Conservation (phyloP, 1,140 invertebrate genomes). For the Leptestheria dahalacensis region DNA sequence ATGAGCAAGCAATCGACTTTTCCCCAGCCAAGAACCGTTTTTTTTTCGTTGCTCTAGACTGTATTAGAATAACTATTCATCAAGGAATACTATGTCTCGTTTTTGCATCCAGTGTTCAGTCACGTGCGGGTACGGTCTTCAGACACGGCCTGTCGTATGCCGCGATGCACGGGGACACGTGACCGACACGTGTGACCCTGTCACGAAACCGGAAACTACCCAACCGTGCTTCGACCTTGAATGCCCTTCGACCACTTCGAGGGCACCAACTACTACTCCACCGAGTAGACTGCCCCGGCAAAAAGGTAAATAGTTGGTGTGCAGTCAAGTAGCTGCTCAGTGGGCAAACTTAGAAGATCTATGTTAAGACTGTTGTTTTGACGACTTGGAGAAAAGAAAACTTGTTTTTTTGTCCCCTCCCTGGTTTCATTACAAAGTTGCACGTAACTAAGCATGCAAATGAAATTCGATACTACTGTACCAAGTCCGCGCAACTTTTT, state of each 20-base stretch:
- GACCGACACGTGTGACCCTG: slow-evolving; percentile 35
- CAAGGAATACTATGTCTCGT: not conserved
- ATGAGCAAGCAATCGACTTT: too few relatives aligned
- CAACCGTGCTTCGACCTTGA: slow-evolving; percentile 47
- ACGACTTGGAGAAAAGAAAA: not conserved
- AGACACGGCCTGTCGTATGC: slow-evolving; percentile 66
- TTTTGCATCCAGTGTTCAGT: slow-evolving; percentile 55
- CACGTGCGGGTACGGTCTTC: slow-evolving; percentile 63
- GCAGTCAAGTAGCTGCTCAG: too few relatives aligned
- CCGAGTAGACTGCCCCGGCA: not conserved
- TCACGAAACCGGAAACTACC: slow-evolving; percentile 39
- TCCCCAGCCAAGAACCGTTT: too few relatives aligned
- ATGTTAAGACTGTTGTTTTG: too few relatives aligned
- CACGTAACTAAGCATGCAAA: not conserved
- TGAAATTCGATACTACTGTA: too few relatives aligned
- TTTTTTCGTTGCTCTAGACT: too few relatives aligned
- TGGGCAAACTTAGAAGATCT: too few relatives aligned
- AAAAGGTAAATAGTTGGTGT: too few relatives aligned
- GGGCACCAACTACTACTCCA: slow-evolving; percentile 14
- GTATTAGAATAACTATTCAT: not conserved
- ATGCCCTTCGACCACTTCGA: slow-evolving; percentile 29
- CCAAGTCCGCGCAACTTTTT: too few relatives aligned
- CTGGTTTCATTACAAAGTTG: not conserved
- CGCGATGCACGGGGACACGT: slow-evolving; percentile 35
- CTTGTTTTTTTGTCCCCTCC: too few relatives aligned